Percentiles rank a stretch among this genome's conserved stretches.
Evolutionary conservation across 2,797 vertebrate species (phyloP).

Genomic region (Pseudomugil tenellus): DNA sequence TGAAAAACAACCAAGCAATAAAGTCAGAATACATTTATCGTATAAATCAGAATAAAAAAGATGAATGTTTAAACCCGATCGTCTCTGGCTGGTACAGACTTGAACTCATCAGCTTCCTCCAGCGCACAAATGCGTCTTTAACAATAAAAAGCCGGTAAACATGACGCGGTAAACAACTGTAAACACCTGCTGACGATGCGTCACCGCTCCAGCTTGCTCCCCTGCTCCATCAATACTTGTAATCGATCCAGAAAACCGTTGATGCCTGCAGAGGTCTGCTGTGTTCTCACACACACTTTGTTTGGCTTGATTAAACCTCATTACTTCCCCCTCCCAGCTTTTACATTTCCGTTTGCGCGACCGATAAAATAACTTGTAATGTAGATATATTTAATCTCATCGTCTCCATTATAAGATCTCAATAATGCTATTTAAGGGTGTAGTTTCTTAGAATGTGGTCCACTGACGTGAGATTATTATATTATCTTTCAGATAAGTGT

Average conservation of each 20-base stretch:
- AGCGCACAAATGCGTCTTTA: background rate
- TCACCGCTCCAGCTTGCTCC: constrained; percentile 10
- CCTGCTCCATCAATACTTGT: constrained; percentile 30
- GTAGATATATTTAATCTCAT: background rate
- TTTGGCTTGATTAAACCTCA: constrained; percentile 40
- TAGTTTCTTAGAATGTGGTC: background rate
- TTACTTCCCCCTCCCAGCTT: constrained; percentile 2
- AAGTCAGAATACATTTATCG: background rate
- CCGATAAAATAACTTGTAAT: constrained; percentile 8
- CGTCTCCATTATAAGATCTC: background rate
- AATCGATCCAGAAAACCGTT: constrained; percentile 33
- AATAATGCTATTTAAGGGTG: background rate
- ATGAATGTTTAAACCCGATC: background rate
- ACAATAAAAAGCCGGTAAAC: background rate
- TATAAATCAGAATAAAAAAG: background rate
- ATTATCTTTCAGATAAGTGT: constrained; percentile 8
- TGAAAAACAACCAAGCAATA: background rate
- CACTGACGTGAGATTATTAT: background rate
- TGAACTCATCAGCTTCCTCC: background rate
- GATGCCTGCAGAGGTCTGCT: constrained; percentile 41
- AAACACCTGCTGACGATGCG: constrained; percentile 25
- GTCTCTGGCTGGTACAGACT: background rate
- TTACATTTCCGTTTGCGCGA: constrained; percentile 4
- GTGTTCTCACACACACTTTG: constrained; percentile 38
- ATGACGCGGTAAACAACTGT: constrained; percentile 5